Conservation (phyloP, 2,113 vertebrate genomes). For the Nymphicus hollandicus region DNA sequence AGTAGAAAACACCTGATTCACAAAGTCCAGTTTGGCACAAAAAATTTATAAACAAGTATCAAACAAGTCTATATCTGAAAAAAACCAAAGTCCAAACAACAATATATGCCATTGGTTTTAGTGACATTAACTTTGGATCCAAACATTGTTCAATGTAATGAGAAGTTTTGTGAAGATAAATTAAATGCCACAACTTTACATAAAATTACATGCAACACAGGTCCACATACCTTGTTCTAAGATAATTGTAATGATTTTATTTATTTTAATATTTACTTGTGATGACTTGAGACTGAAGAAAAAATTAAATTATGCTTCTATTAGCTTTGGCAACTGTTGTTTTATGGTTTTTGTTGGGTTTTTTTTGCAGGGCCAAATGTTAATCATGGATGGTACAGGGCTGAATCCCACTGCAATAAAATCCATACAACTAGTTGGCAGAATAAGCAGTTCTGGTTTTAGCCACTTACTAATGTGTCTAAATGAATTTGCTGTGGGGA, state of each 20-base stretch:
- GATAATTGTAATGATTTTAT: background rate
- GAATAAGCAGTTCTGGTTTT: conserved; percentile 15
- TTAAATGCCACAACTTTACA: background rate
- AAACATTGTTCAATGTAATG: background rate
- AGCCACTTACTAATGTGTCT: background rate
- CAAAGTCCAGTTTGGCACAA: background rate
- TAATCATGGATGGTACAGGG: background rate
- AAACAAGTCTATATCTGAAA: background rate
- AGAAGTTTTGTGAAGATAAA: background rate
- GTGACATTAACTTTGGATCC: background rate
- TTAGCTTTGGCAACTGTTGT: background rate
- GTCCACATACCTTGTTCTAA: background rate
- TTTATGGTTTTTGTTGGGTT: background rate
- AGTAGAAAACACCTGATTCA: background rate
- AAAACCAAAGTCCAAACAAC: background rate
- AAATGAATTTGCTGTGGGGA: conserved; percentile 19
- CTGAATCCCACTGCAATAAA: background rate
- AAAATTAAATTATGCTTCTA: background rate
- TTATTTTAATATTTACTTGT: conserved; percentile 22
- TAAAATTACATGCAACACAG: background rate
- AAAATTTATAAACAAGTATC: background rate
- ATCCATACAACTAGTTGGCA: background rate
- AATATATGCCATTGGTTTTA: background rate
- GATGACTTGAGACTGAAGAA: background rate
- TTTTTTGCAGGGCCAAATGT: background rate